phyloP scores from a whole-genome alignment of 2,797 vertebrate species.

The Eutrigla gurnardus region DNA sequence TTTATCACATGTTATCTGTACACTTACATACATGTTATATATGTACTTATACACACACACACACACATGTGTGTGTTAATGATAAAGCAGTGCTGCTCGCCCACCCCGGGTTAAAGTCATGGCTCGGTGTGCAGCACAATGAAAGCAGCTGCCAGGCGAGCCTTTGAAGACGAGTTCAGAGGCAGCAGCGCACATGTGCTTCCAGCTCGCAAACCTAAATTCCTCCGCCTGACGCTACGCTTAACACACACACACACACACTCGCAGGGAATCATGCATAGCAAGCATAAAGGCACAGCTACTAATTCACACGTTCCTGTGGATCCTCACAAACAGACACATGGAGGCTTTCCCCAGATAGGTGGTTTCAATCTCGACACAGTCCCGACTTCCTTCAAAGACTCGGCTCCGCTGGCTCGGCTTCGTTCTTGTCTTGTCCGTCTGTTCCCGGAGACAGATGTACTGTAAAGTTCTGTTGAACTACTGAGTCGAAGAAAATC shows the following conservation, averaged over 20 bases:
- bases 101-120: slow-evolving; percentile 38
- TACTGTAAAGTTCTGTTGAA: slow-evolving; percentile 57
- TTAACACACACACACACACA: slow-evolving; percentile 24
- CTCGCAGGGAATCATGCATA: slow-evolving; percentile 31
- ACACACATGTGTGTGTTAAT: slow-evolving; percentile 9
- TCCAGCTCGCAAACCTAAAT: slow-evolving; percentile 51
- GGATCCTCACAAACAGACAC: slow-evolving; percentile 12
- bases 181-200: slow-evolving; percentile 47
- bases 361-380: slow-evolving; percentile 46
- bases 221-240: slow-evolving; percentile 39
- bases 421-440: slow-evolving; percentile 57
- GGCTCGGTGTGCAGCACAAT: slow-evolving; percentile 53
- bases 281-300: slow-evolving; percentile 23
- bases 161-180: slow-evolving; percentile 74
- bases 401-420: slow-evolving; percentile 38
- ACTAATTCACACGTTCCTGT: slow-evolving; percentile 20
- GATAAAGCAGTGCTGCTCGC: slow-evolving; percentile 14
- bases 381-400: slow-evolving; percentile 55
- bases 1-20: slow-evolving; percentile 1
- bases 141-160: slow-evolving; percentile 60
- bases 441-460: slow-evolving; percentile 57
- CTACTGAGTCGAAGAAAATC: slow-evolving; percentile 58
- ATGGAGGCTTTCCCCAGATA: slow-evolving; percentile 34
- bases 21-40: slow-evolving; percentile 6
- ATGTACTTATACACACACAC: not conserved